Conservation (phyloP, 1,140 invertebrate species). For the Drosophila rufa region DNA sequence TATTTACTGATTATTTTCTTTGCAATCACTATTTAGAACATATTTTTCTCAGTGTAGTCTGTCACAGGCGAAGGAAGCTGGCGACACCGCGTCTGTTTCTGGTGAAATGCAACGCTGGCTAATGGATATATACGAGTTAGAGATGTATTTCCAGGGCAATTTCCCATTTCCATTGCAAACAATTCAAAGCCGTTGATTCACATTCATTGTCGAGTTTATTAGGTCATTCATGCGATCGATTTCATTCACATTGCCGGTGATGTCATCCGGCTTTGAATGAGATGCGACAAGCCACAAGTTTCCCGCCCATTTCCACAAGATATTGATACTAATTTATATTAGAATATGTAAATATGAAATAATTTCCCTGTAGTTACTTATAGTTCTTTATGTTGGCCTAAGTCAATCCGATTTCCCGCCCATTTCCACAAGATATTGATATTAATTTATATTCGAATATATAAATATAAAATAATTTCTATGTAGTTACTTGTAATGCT, state of each 20-base stretch:
- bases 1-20: too few relatives aligned
- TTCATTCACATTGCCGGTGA: slow-evolving; percentile 68
- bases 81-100: slow-evolving; percentile 80
- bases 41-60: not conserved
- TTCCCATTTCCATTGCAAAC: slow-evolving; percentile 26
- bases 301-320: not conserved
- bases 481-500: not conserved
- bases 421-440: too few relatives aligned
- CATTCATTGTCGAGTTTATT: slow-evolving; percentile 69
- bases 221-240: slow-evolving; percentile 82
- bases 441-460: too few relatives aligned
- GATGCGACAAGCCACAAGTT: slow-evolving; percentile 16
- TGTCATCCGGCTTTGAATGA: slow-evolving; percentile 48
- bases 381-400: too few relatives aligned
- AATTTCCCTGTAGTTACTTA: too few relatives aligned
- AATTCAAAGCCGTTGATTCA: slow-evolving; percentile 60
- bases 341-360: too few relatives aligned
- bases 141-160: slow-evolving; percentile 22
- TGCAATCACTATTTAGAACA: too few relatives aligned
- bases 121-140: slow-evolving; percentile 13
- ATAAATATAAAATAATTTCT: too few relatives aligned
- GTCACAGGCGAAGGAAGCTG: slow-evolving; percentile 25
- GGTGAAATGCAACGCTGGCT: slow-evolving; percentile 60
- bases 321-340: not conserved
- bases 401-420: too few relatives aligned